Conservation (phyloP, 2,888 invertebrate genomes). For the Gymnoscelis rufifasciata region DNA sequence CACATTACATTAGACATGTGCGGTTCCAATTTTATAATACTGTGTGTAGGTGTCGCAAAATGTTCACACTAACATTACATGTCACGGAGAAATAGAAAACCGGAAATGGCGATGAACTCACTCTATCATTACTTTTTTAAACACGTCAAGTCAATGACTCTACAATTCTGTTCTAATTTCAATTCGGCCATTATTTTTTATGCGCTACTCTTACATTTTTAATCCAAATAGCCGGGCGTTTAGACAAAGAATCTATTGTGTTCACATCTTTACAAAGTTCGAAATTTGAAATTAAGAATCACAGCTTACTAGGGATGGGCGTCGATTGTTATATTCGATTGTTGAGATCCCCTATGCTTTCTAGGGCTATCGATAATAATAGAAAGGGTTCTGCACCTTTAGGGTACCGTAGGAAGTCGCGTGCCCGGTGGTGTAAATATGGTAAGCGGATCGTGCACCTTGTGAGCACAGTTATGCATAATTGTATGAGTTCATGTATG, state of each 20-base stretch:
- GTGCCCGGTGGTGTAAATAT: slow-evolving; percentile 48
- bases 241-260: slow-evolving; percentile 13
- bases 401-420: slow-evolving; percentile 47
- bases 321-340: slow-evolving; percentile 43
- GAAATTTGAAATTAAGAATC: slow-evolving; percentile 31
- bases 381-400: slow-evolving; percentile 70
- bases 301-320: slow-evolving; percentile 28
- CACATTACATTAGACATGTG: no score
- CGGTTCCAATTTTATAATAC: no score
- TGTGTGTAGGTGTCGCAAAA: slow-evolving; percentile 5
- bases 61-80: slow-evolving; percentile 7
- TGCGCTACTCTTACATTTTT: slow-evolving; percentile 2
- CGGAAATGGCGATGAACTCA: slow-evolving; percentile 28
- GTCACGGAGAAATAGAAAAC: slow-evolving; percentile 21
- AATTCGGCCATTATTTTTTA: neutral
- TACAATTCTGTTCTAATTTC: slow-evolving; percentile 1
- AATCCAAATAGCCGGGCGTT: slow-evolving; percentile 8
- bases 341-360: slow-evolving; percentile 45
- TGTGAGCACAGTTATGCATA: slow-evolving; percentile 29
- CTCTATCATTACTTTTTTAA: slow-evolving; percentile 23
- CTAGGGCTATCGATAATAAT: slow-evolving; percentile 35
- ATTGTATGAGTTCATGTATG: slow-evolving; percentile 5
- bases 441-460: slow-evolving; percentile 34
- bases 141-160: slow-evolving; percentile 16
- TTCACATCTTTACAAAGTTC: slow-evolving; percentile 18